Evolutionary conservation across 2,888 invertebrate genomes (phyloP).

Genomic region (Cantharis nigra): DNA sequence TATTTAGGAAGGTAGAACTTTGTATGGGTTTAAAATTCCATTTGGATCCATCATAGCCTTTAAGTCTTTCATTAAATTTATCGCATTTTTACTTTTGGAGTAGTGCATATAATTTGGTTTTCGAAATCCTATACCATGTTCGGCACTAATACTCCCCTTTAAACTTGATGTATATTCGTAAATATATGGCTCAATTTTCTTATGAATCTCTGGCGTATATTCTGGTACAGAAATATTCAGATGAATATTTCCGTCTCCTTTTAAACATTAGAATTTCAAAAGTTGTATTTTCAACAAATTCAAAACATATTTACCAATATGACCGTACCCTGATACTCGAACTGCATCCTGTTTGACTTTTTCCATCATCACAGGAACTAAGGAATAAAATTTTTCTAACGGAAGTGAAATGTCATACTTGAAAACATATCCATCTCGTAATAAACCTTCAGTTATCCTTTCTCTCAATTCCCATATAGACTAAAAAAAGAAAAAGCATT

Average conservation of each 20-base stretch:
- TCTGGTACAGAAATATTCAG: slow-evolving; percentile 81
- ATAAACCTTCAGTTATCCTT: slow-evolving; percentile 76
- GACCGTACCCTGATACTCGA: slow-evolving; percentile 87
- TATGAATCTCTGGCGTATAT: slow-evolving; percentile 64
- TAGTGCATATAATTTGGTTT: slow-evolving; percentile 83
- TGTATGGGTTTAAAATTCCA: slow-evolving; percentile 95
- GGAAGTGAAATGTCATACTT: slow-evolving; percentile 97
- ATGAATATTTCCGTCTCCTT: slow-evolving; percentile 96
- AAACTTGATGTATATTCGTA: slow-evolving; percentile 84
- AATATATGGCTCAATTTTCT: slow-evolving; percentile 85
- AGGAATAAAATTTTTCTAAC: slow-evolving; percentile 77
- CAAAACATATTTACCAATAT: slow-evolving; percentile 71
- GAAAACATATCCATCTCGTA: slow-evolving; percentile 85
- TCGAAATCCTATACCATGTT: slow-evolving; percentile 94
- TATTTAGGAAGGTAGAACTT: slow-evolving; percentile 62
- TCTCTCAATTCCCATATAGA: slow-evolving; percentile 88
- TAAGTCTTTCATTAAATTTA: slow-evolving; percentile 79
- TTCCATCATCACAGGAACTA: slow-evolving; percentile 73
- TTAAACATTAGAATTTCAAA: slow-evolving; percentile 28
- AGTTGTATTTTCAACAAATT: background rate
- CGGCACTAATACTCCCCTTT: slow-evolving; percentile 91
- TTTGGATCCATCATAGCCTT: slow-evolving; percentile 91
- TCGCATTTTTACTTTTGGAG: slow-evolving; percentile 76
- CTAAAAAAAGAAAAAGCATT: slow-evolving; percentile 49
- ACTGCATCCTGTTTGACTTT: slow-evolving; percentile 66